Conservation (phyloP, 1,140 invertebrate genomes). For the Laodelphax striatellus region DNA sequence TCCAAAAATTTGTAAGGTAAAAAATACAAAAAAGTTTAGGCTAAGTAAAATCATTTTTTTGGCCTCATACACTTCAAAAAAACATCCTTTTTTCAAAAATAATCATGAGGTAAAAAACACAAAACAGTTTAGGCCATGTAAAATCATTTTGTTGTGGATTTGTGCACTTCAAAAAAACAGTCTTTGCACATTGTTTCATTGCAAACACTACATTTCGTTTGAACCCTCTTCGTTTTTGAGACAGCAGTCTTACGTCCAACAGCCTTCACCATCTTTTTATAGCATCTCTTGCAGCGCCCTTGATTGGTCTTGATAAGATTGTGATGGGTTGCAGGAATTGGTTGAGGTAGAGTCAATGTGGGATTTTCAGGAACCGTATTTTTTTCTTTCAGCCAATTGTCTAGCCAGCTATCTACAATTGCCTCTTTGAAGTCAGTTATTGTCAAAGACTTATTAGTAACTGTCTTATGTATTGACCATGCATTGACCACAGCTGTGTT, state of each 20-base stretch:
- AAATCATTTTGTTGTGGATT: not conserved
- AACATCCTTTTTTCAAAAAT: not conserved
- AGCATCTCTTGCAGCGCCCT: not conserved
- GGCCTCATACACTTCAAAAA: not conserved
- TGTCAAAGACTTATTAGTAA: not conserved
- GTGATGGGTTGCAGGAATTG: not conserved
- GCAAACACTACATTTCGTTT: not conserved
- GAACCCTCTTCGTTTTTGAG: not conserved
- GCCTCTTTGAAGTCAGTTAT: not conserved
- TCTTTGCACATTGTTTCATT: not conserved
- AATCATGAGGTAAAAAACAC: not conserved
- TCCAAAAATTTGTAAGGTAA: not conserved
- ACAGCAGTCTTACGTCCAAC: not conserved
- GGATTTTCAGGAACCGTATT: not conserved
- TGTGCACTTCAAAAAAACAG: not conserved
- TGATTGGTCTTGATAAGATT: not conserved
- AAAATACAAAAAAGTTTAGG: no score
- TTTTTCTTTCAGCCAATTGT: not conserved
- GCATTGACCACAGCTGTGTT: not conserved
- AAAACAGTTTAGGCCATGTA: no score
- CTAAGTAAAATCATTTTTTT: not conserved
- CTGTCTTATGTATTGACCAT: not conserved
- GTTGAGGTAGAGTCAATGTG: not conserved
- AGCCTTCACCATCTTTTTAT: not conserved
- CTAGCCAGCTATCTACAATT: not conserved